These are phyloP conservation scores for Cisticola juncidis DNA, from an alignment of 2,113 vertebrate genomes.

Conservation along the genomic window DNA sequence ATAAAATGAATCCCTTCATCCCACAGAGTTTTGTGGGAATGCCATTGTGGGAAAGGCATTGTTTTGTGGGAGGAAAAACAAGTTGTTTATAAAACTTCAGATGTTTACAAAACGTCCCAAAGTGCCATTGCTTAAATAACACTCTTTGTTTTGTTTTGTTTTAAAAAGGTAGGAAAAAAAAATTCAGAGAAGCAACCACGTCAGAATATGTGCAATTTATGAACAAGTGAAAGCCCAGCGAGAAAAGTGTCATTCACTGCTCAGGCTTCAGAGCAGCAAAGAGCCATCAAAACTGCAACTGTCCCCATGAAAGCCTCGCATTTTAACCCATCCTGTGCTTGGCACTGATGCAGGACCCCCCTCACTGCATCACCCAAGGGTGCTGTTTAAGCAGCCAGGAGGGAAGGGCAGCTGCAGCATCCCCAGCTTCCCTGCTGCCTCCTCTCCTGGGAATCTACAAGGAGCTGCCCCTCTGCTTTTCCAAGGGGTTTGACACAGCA, in stretches of 20 bases:
- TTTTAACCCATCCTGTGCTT: background rate
- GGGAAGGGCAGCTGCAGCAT: background rate
- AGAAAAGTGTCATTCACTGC: background rate
- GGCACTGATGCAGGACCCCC: too few species aligned
- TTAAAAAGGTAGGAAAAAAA: background rate
- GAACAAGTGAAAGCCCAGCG: background rate
- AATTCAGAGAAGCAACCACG: background rate
- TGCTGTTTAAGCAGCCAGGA: background rate
- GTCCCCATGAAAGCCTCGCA: background rate
- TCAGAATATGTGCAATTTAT: background rate
- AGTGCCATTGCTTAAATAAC: background rate
- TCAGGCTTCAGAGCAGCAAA: background rate
- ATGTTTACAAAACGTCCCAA: background rate
- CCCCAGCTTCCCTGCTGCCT: background rate
- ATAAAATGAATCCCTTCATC: background rate
- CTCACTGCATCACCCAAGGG: background rate
- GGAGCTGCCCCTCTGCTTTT: background rate
- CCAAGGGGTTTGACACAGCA: background rate
- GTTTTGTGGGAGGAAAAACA: background rate
- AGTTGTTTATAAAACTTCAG: background rate
- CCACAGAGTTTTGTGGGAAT: background rate
- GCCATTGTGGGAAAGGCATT: background rate
- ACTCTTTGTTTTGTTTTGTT: background rate
- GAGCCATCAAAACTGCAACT: background rate
- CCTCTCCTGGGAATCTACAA: rapidly evolving